These are phyloP conservation scores for Drosophila busckii DNA, from an alignment of 1,140 invertebrate genomes.

Conservation along the genomic window DNA sequence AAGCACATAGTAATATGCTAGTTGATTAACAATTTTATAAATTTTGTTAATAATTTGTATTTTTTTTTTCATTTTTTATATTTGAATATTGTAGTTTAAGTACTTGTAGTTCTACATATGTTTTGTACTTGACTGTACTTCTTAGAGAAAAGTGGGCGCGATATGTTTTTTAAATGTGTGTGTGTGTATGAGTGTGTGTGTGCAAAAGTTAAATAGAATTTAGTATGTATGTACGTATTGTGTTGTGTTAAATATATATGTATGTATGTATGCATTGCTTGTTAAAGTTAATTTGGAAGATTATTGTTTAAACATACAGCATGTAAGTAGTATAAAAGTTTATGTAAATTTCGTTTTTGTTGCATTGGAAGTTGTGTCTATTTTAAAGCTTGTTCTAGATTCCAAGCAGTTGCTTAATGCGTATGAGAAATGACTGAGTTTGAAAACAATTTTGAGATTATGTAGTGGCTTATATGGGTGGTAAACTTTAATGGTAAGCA, in stretches of 20 bases:
- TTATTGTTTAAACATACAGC: conserved; percentile 63
- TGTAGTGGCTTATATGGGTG: conserved; percentile 3
- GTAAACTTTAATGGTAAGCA: too few relatives aligned
- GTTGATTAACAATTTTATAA: conserved; percentile 33
- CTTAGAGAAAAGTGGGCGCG: conserved; percentile 44
- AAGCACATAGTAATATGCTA: conserved; percentile 17
- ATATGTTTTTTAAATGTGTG: conserved; percentile 45
- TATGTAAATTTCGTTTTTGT: conserved; percentile 47
- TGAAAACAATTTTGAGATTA: conserved; percentile 1
- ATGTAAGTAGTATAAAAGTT: conserved; percentile 66
- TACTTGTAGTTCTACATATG: conserved; percentile 25
- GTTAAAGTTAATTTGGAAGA: conserved; percentile 72
- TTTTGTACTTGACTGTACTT: conserved; percentile 26
- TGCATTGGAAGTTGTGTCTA: conserved; percentile 52
- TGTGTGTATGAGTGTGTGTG: conserved; percentile 2
- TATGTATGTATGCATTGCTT: conserved; percentile 31
- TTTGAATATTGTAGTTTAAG: conserved; percentile 20
- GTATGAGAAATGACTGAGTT: conserved; percentile 2
- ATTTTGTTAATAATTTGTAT: conserved; percentile 14
- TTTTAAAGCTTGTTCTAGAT: conserved; percentile 9
- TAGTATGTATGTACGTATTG: conserved; percentile 26
- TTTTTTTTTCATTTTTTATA: neutral
- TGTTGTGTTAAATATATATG: conserved; percentile 38
- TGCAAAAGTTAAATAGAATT: conserved; percentile 37
- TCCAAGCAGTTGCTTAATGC: conserved; percentile 5